Base-by-base conservation (phyloP, 2,888 invertebrate species). In the Andrena minutula region DNA sequence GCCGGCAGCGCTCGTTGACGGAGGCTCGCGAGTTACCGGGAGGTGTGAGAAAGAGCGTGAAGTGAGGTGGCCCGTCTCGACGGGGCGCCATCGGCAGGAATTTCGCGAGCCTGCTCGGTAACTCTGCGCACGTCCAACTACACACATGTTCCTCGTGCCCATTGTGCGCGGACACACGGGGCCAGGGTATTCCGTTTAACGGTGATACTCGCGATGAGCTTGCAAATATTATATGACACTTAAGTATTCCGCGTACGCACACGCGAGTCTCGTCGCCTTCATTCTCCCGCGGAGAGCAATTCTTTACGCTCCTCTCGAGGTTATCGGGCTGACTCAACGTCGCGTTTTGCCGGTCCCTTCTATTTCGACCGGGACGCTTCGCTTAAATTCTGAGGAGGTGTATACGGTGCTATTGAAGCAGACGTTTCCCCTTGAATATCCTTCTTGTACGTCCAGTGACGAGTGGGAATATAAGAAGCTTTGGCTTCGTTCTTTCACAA, bases 101-200 rank as follows among this genome's bases (percentile, higher is more conserved):
- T 41, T 41, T 41, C 23, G 20, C 53, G 53, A n/a, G 30, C 30
- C 8, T 5, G 53, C 35, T 41, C 70, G 10, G 49, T 26, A 35
- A 73, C 49, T 47, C n/a, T 26, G 32, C 47, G 51, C 47, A 71
- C 41, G 4, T 16, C 16, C 41, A 5, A 47, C 53, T 32, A 8
- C 56, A 75, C n/a, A 32, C 47, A 1, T 41, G 6, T 70, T 28
- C 64, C 41, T 65, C 64, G 64, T 79, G 32, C 35, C 51, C 47
- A 66, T 76, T 79, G 63, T 23, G 28, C 12, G 53, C 2, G n/a
- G 35, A 81, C 30, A 77, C 68, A 41, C 66, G 61, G 35, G 12
- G 35, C 49, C n/a, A 16, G 60, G 87, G 80, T 83, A 86, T 90
- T 88, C 82, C 84, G 70, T 68, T 89, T 90, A 90, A 90, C 90